A percentile compares a stretch with the other conserved stretches of the same genome.
phyloP scores from a whole-genome alignment of 2,113 vertebrate genomes.

The Egretta garzetta region DNA sequence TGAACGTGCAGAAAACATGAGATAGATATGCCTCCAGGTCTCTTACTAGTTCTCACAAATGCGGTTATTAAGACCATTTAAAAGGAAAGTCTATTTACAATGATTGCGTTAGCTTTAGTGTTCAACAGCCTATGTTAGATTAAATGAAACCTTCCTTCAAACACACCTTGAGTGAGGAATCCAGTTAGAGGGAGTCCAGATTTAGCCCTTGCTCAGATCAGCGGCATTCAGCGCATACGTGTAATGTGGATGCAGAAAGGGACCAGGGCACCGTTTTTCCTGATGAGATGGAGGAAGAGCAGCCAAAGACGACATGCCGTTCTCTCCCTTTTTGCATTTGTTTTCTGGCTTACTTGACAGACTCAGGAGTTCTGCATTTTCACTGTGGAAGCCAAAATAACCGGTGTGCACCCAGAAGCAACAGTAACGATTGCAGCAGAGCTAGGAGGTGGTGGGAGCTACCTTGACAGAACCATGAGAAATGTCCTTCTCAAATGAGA shows the following conservation, averaged over 20 bases:
- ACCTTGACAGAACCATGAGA: neutral
- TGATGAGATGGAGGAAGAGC: neutral
- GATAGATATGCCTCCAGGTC: accelerated
- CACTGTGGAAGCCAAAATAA: neutral
- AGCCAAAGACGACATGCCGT: neutral
- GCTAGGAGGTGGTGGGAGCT: neutral
- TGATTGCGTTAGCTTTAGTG: neutral
- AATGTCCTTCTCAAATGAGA: neutral
- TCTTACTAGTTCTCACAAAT: neutral
- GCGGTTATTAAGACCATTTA: neutral
- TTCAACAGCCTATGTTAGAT: neutral
- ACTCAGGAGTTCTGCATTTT: neutral
- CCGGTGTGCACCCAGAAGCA: neutral
- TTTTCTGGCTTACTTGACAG: neutral
- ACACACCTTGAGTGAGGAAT: neutral
- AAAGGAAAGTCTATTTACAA: neutral
- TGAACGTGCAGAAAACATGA: neutral
- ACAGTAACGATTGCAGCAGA: neutral
- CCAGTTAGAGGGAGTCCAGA: neutral
- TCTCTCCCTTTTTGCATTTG: neutral
- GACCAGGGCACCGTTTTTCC: neutral
- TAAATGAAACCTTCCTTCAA: neutral
- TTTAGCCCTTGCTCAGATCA: neutral
- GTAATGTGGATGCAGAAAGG: neutral
- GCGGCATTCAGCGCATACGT: no score